Evolutionary conservation across 2,888 invertebrate species (phyloP), one percentile per base, ranked within the genome.

Genomic region (Torymus texanus): DNA sequence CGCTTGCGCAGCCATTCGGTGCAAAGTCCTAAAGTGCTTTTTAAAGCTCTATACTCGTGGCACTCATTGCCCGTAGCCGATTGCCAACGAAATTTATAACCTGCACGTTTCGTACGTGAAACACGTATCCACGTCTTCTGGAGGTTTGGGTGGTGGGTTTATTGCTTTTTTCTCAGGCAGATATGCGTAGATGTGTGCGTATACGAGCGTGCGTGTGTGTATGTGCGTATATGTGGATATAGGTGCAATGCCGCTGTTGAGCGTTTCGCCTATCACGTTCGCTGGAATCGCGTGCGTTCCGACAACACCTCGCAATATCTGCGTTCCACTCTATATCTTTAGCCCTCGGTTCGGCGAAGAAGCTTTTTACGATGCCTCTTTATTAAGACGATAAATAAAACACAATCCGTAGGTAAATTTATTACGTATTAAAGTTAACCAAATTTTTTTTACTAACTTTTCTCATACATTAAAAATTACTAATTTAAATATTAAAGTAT

Each of bases 61-160:
- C 55, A 68, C 24, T 41, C 62, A 61, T 68, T 68, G 51, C 13
- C 14, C 14, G 41, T 18, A 62, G 41, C 62, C 75, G 55, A 75
- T 75, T 14, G 16, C 29, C 29, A 18, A 41, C 13, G 55, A 68
- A 67, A 68, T 75, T 68, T 68, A 75, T 62, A 75, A 75, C 68
- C 61, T 41, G 62, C n/a, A 68, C 61, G 68, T 68, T 75, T 68
- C 21, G 68, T 62, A 68, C 68, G 61, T 75, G 75, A 55, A 55
- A 67, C 61, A 66, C 61, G 61, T 75, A 29, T 13, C 65, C 41
- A 14, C 56, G 58, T 56, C 29, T 50, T 16, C 18, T n/a, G 21
- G 18, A 24, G 50, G 3, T 8, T 21, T 75, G 51, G 14, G 16
- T 14, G 13, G 16, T 50, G 51, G 18, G 18, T 66, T 66, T 66